phyloP scores from a whole-genome alignment of 2,888 invertebrate genomes.

The Caradrina clavipalpis region DNA sequence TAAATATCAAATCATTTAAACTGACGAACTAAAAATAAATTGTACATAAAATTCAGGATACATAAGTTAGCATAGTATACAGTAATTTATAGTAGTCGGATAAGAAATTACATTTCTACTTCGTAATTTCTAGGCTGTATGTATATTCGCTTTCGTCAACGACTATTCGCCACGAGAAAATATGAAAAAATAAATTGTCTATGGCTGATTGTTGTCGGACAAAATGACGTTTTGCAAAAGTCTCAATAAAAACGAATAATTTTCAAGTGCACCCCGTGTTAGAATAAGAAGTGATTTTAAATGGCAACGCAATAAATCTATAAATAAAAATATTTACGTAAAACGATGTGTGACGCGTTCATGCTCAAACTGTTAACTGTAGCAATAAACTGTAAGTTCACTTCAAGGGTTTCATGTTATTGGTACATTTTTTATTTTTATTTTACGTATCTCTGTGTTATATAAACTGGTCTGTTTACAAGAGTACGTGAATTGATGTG shows the following conservation, averaged over 20 bases:
- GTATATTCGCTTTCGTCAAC: not conserved
- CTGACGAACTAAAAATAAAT: too few relatives aligned
- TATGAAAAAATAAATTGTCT: conserved; percentile 51
- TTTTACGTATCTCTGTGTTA: conserved; percentile 57
- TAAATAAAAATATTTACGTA: conserved; percentile 58
- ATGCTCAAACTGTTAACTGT: conserved; percentile 68
- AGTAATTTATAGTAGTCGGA: not conserved
- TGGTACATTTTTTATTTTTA: conserved; percentile 66
- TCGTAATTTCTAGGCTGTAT: conserved; percentile 15
- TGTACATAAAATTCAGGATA: too few relatives aligned
- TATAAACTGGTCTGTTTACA: conserved; percentile 61
- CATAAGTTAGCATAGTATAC: too few relatives aligned
- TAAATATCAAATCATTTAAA: too few relatives aligned
- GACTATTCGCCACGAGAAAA: not conserved
- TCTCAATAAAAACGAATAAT: conserved; percentile 66
- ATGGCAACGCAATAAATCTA: conserved; percentile 67
- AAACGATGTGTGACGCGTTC: conserved; percentile 68
- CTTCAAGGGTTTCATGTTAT: conserved; percentile 80
- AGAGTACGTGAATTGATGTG: conserved; percentile 38
- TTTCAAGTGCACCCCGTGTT: conserved; percentile 60
- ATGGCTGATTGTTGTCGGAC: conserved; percentile 67
- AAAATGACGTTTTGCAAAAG: conserved; percentile 76
- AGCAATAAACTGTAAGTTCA: conserved; percentile 79
- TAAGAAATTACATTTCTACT: not conserved
- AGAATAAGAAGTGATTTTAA: conserved; percentile 48